Evolutionary conservation across 2,113 vertebrate genomes (phyloP), one percentile per base, ranked within the genome.

Genomic region (Chaetorhynchus papuensis): DNA sequence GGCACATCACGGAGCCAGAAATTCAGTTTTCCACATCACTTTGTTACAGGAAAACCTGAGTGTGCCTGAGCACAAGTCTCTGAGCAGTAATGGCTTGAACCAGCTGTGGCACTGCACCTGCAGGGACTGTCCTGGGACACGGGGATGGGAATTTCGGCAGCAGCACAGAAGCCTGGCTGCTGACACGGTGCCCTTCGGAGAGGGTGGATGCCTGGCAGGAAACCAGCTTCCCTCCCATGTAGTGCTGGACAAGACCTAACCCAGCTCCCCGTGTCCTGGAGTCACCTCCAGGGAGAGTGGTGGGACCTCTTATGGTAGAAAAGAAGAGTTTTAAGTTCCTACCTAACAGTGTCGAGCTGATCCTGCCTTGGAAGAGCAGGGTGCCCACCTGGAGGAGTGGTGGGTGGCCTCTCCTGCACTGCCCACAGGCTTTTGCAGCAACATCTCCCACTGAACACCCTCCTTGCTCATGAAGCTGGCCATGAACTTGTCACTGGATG

Each of bases 381-480:
- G 9, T 5, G 21, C 35, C 26, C 13, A 3, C 15, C 42, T 4
- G 17, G 65, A 44, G 17, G 1, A 0, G 6, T 0, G 10, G 6
- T 31, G 59, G 17, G 65, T 1, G 16, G 20, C 37, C 18, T 28
- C 30, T 44, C 21, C 47, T 4, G 7, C 6, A 0, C 45, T 23
- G 27, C 14, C 2, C 5, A 6, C 27, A 10, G 47, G 23, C 10
- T 27, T 70, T 27, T 15, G 23, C 7, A 37, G 33, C 19, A 31
- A 0, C 23, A 9, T 23, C 41, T 45, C 33, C 5, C 27, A 1
- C 9, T 17, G 6, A 8, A 7, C 35, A 6, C 23, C 1, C 63
- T 23, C 15, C 23, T 30, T 10, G 0, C 59, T 39, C 7, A 5
- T 14, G 13, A 47, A 14, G 6, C 2, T 21, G 42, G 20, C 11